phyloP scores from a whole-genome alignment of 2,797 vertebrate genomes.

The Sardinella longiceps region DNA sequence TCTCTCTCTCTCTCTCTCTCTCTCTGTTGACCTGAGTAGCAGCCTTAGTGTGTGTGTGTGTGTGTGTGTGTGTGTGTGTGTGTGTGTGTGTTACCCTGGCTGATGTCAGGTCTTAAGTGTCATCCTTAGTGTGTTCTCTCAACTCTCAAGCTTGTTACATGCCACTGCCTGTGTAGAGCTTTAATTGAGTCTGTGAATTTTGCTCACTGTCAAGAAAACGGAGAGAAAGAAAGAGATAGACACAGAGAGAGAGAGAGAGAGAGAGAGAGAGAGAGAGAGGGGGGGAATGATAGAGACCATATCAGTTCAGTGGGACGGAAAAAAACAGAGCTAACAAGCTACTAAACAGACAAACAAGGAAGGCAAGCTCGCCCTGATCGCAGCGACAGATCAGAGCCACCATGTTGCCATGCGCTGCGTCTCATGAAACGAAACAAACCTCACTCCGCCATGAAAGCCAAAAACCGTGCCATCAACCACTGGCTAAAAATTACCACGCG shows the following conservation, averaged over 20 bases:
- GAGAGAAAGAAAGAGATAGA: background rate
- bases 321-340: constrained; percentile 10
- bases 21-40: constrained; percentile 3
- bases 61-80: constrained; percentile 16
- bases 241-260: constrained; percentile 3
- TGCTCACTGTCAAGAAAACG: background rate
- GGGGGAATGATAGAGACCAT: background rate
- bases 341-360: constrained; percentile 2
- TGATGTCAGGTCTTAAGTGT: background rate
- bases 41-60: constrained; percentile 12
- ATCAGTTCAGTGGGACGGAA: constrained; percentile 6
- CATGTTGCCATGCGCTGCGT: background rate
- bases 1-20: no score
- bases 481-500: background rate
- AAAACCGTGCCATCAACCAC: background rate
- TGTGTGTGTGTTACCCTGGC: constrained; percentile 1
- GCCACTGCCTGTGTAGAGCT: background rate
- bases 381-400: background rate
- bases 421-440: background rate
- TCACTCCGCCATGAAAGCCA: background rate
- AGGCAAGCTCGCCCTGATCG: background rate
- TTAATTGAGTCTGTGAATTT: background rate
- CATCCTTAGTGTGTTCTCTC: background rate
- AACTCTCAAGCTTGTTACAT: constrained; percentile 9
- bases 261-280: background rate